Evolutionary conservation across 1,140 invertebrate genomes (phyloP).

Genomic region (Vanessa tameamea): DNA sequence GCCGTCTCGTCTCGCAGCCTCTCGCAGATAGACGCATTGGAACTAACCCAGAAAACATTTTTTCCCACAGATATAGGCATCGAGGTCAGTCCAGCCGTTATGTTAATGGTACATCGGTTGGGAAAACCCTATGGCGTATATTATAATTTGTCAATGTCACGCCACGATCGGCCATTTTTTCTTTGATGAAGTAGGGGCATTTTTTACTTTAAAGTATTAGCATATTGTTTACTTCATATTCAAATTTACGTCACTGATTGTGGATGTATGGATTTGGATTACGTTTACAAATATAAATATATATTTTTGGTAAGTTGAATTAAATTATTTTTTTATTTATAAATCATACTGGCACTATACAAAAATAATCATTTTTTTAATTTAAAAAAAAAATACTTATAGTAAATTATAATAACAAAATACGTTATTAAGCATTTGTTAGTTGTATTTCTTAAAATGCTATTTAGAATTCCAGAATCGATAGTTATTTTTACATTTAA

Average conservation of each 20-base stretch:
- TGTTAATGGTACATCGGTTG: conserved; percentile 65
- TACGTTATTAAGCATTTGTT: too few relatives aligned
- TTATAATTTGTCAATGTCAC: conserved; percentile 70
- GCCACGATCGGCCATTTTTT: conserved; percentile 28
- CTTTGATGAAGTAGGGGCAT: conserved; percentile 15
- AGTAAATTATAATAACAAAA: too few relatives aligned
- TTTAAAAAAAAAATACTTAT: too few relatives aligned
- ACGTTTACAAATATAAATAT: too few relatives aligned
- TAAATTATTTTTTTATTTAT: too few relatives aligned
- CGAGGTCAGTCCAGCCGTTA: conserved; percentile 67
- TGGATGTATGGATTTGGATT: too few relatives aligned
- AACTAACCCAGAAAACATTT: conserved; percentile 70
- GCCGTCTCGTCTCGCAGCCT: conserved; percentile 62
- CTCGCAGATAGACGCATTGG: conserved; percentile 58
- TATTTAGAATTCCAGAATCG: too few relatives aligned
- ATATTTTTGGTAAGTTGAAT: too few relatives aligned
- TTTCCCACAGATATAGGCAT: conserved; percentile 69
- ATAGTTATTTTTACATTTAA: too few relatives aligned
- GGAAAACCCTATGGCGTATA: conserved; percentile 66
- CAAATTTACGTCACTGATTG: not conserved
- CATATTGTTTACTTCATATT: not conserved
- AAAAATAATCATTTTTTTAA: too few relatives aligned
- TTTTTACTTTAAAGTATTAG: conserved; percentile 29
- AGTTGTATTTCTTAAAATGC: too few relatives aligned
- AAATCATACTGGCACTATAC: too few relatives aligned